Conservation (phyloP, 2,888 invertebrate genomes). For the Chaetogeoica ovagalla region DNA sequence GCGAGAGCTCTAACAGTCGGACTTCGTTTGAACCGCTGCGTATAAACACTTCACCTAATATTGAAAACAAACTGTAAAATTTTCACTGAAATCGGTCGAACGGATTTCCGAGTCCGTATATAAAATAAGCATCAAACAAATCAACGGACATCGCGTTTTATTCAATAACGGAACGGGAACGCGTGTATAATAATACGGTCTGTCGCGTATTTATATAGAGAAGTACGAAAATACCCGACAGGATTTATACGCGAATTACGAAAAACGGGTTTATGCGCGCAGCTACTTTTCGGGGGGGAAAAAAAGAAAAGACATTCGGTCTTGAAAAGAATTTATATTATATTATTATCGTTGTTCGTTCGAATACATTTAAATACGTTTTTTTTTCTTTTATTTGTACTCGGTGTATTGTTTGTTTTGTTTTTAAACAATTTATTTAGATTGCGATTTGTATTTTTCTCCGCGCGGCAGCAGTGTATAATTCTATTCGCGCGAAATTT, state of each 20-base stretch:
- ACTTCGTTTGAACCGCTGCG: no score
- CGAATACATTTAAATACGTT: no score
- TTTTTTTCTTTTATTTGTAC: neutral
- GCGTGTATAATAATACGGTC: no score
- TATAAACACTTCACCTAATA: no score
- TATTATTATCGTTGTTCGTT: neutral
- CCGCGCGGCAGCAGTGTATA: no score
- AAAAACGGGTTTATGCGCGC: conserved; percentile 17
- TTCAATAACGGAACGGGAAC: conserved; percentile 1
- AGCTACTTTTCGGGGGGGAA: neutral
- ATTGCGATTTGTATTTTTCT: neutral
- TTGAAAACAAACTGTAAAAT: no score
- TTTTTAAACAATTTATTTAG: neutral
- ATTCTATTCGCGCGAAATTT: no score
- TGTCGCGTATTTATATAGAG: neutral
- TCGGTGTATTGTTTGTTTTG: neutral
- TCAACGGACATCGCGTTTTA: neutral
- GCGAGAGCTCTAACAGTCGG: no score
- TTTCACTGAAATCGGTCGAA: no score
- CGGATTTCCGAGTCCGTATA: no score
- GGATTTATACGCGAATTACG: conserved; percentile 25
- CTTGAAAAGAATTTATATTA: neutral
- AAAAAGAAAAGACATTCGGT: neutral
- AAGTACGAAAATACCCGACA: neutral
- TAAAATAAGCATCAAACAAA: no score